phyloP scores from a whole-genome alignment of 2,113 vertebrate genomes.

The Epinephelus cyanopodus region DNA sequence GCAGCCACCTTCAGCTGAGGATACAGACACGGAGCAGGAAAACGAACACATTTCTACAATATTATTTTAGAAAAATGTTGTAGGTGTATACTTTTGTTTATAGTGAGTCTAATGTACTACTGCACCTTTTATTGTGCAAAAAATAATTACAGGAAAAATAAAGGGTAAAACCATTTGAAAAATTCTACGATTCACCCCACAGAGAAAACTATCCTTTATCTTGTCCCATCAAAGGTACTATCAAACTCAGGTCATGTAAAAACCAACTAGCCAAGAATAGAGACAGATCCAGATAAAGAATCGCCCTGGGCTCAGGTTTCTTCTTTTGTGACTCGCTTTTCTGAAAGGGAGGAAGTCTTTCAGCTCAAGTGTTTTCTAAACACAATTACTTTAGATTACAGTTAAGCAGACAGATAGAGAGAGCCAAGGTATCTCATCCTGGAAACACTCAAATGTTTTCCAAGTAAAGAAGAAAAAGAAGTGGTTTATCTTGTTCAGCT shows the following conservation, averaged over 20 bases:
- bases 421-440: slow-evolving; percentile 43
- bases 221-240: slow-evolving; percentile 56
- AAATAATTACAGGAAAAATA: neutral
- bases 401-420: slow-evolving; percentile 63
- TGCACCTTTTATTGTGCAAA: neutral
- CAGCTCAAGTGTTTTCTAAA: slow-evolving; percentile 81
- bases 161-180: neutral
- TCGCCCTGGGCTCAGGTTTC: slow-evolving; percentile 66
- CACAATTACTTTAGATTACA: slow-evolving; percentile 83
- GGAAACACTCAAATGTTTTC: slow-evolving; percentile 60
- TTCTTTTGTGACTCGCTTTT: slow-evolving; percentile 71
- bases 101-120: neutral
- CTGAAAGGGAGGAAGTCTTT: slow-evolving; percentile 74
- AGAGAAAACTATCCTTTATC: slow-evolving; percentile 29
- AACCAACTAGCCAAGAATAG: slow-evolving; percentile 31
- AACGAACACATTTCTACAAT: neutral
- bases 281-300: slow-evolving; percentile 59
- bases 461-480: slow-evolving; percentile 29
- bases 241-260: slow-evolving; percentile 59
- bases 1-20: slow-evolving; percentile 23
- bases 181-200: neutral
- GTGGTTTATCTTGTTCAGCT: slow-evolving; percentile 42
- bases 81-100: neutral
- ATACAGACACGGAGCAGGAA: slow-evolving; percentile 17
- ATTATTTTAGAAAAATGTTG: neutral